Evolutionary conservation across 2,888 invertebrate species (phyloP).

Genomic region (Leptarthrus brevirostris): DNA sequence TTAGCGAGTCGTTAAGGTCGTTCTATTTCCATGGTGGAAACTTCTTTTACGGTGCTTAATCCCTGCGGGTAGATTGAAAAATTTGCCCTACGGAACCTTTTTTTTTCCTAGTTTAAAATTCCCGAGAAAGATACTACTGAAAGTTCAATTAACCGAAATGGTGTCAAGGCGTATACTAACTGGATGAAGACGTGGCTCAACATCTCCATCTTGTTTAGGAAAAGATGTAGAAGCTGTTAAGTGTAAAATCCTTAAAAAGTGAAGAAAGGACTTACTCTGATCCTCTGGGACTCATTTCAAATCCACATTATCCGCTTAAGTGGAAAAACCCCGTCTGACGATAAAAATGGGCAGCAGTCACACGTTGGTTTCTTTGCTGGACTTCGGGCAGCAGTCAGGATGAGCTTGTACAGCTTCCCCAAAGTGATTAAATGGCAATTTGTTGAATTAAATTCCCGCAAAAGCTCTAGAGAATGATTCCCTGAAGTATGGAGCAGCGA

Average conservation of each 20-base stretch:
- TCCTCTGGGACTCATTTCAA: constrained; percentile 17
- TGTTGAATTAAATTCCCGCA: constrained; percentile 32
- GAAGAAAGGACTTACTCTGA: background rate
- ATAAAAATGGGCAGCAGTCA: background rate
- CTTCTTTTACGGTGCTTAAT: background rate
- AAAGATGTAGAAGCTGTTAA: background rate
- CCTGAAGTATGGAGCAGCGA: background rate
- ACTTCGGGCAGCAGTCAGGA: background rate
- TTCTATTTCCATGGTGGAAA: no score
- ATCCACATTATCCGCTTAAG: constrained; percentile 15
- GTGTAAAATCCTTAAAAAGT: constrained; percentile 2
- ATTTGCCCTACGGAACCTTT: background rate
- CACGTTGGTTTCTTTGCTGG: background rate
- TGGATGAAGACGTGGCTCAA: background rate
- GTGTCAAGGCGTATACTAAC: background rate
- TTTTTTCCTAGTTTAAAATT: background rate
- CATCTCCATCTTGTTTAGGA: background rate
- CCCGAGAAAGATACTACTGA: background rate
- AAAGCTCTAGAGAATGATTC: constrained; percentile 13
- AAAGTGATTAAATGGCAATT: constrained; percentile 40
- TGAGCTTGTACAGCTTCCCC: background rate
- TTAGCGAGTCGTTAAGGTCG: background rate
- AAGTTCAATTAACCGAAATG: constrained; percentile 5
- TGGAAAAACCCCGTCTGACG: background rate
- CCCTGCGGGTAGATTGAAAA: no score